These are phyloP conservation scores for Pycnomerus fuliginosus DNA, from an alignment of 2,888 invertebrate genomes.

Conservation along the genomic window DNA sequence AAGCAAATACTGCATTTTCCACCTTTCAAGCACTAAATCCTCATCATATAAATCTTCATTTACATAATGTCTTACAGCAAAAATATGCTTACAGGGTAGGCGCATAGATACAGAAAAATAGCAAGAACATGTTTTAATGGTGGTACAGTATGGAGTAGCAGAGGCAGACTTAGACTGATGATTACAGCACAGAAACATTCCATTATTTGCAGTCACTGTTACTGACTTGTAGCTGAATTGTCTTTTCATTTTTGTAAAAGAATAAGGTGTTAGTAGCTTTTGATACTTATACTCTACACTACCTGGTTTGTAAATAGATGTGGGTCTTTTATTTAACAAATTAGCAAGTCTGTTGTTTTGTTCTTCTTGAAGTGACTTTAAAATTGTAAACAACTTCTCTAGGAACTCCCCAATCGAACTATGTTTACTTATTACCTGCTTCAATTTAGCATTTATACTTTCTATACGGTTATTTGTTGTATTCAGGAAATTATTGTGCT, in stretches of 20 bases:
- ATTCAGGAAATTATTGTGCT: neutral
- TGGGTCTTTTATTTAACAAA: neutral
- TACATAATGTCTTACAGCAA: neutral
- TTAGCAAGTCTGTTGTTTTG: neutral
- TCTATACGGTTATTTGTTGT: neutral
- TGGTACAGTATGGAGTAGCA: neutral
- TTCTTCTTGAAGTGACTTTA: neutral
- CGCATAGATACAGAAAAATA: neutral
- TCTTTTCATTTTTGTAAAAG: neutral
- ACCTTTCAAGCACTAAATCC: neutral
- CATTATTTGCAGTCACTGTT: neutral
- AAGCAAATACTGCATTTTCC: neutral
- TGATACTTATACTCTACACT: neutral
- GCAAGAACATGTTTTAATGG: neutral
- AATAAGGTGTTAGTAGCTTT: neutral
- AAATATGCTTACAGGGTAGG: neutral
- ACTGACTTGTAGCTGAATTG: neutral
- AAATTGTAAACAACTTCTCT: neutral
- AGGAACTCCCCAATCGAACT: neutral
- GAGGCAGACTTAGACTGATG: neutral
- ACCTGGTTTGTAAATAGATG: neutral
- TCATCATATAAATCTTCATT: conserved; percentile 18
- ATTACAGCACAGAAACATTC: no score
- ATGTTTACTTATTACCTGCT: neutral
- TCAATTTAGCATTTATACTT: neutral